These are phyloP conservation scores for Drosophila recens DNA, from an alignment of 2,888 invertebrate genomes.

Conservation along the genomic window DNA sequence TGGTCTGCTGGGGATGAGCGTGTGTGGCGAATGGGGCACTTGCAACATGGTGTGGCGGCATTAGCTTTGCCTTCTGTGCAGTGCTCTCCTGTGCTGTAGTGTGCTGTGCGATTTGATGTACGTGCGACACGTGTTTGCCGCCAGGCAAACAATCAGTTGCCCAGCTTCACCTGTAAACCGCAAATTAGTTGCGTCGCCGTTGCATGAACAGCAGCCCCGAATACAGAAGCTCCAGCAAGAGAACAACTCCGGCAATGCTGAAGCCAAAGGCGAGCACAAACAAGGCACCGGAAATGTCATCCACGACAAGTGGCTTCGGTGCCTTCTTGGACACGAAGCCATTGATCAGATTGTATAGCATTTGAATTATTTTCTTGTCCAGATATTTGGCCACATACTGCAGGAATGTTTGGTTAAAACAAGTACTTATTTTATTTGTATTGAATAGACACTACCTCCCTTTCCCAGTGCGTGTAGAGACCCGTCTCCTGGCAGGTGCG, in stretches of 20 bases:
- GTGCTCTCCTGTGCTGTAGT: background rate
- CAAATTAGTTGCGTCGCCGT: conserved; percentile 53
- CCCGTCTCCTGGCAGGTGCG: conserved; percentile 80
- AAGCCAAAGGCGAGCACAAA: conserved; percentile 79
- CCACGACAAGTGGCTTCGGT: conserved; percentile 74
- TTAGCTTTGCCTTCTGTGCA: conserved; percentile 6
- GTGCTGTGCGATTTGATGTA: conserved; percentile 29
- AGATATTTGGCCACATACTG: conserved; percentile 71
- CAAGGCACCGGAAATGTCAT: conserved; percentile 82
- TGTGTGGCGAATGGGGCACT: conserved; percentile 18
- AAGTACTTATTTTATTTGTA: background rate
- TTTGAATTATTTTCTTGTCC: conserved; percentile 77
- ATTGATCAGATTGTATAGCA: conserved; percentile 65
- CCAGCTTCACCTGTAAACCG: conserved; percentile 39
- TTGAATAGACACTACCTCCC: conserved; percentile 54
- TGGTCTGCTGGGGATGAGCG: conserved; percentile 14
- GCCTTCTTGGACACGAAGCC: conserved; percentile 70
- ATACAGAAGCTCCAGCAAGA: conserved; percentile 67
- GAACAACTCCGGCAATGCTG: conserved; percentile 60
- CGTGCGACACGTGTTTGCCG: conserved; percentile 44
- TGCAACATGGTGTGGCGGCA: conserved; percentile 23
- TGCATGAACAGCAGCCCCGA: conserved; percentile 28
- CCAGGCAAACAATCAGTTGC: conserved; percentile 55
- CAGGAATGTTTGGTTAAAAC: background rate
- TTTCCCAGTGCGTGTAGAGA: conserved; percentile 82